These are phyloP conservation scores for Eupeodes corollae DNA, from an alignment of 1,140 invertebrate genomes.

Conservation along the genomic window DNA sequence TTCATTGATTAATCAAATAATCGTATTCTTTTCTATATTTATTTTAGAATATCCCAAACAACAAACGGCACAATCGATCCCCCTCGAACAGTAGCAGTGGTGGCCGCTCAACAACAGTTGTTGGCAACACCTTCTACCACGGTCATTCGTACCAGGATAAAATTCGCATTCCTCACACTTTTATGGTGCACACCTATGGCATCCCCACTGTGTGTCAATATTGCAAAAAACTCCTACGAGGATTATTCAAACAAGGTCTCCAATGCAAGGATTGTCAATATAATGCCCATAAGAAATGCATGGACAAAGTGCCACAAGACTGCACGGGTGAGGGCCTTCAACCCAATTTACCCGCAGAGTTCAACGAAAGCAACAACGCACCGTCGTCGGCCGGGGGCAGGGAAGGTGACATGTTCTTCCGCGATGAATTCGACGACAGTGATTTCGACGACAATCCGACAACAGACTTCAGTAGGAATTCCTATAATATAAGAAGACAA, in stretches of 20 bases:
- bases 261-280: conserved; percentile 98
- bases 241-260: conserved; percentile 91
- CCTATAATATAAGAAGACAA: conserved; percentile 3
- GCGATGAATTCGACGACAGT: conserved; percentile 59
- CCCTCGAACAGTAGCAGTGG: conserved; percentile 63
- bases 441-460: conserved; percentile 39
- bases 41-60: conserved; percentile 14
- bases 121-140: conserved; percentile 9
- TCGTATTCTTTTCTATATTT: background rate
- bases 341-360: conserved; percentile 40
- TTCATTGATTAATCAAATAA: no score
- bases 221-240: conserved; percentile 90
- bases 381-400: conserved; percentile 38
- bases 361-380: conserved; percentile 47
- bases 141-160: conserved; percentile 38
- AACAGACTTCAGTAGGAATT: conserved; percentile 18
- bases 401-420: conserved; percentile 48
- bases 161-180: conserved; percentile 85
- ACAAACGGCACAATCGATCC: conserved; percentile 43
- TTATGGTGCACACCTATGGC: conserved; percentile 85
- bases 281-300: conserved; percentile 96
- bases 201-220: conserved; percentile 90
- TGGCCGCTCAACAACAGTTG: conserved; percentile 2
- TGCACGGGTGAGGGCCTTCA: conserved; percentile 72
- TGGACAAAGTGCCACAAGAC: conserved; percentile 88